Base-by-base conservation (phyloP, 2,888 invertebrate species). In the Plebejus anna region DNA sequence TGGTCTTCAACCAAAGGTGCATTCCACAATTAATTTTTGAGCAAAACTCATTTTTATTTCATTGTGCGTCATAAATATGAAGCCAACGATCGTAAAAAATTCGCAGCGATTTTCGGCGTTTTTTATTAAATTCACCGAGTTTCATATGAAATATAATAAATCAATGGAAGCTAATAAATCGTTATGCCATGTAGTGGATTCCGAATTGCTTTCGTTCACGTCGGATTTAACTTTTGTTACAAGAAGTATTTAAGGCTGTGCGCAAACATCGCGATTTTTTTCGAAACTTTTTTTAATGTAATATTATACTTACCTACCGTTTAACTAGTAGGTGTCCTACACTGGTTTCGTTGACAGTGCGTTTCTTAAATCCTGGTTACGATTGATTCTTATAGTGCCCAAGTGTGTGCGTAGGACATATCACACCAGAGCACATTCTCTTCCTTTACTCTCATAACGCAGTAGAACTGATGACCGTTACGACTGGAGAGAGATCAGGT, bases 91-190 rank as follows among this genome's bases (percentile, higher is more conserved):
- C 59, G 57, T 76, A 71, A 76, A 76, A 76, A 57, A 16, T 71
- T 42, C 71, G 71, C 57, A 38, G 28, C 71, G 71, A 76, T 76
- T 76, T 76, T 72, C 59, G 66, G 57, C 76, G 71, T 57, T 76
- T 76, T 76, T 76, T 72, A 76, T 76, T 76, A 76, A 76, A 76
- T 76, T 71, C 71, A 70, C 57, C 70, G 70, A 59, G 76, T 71
- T 70, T 76, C 76, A 76, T 76, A 76, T 76, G 71, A 76, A 76
- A 76, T 76, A 76, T 76, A 72, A 76, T 76, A 76, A 76, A 76
- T 76, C 76, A 76, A 76, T 71, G 71, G 57, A 72, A 71, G 76
- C 42, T 76, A 76, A 76, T 76, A 76, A 76, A 76, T 76, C 71
- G 76, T 59, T 42, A 76, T 76, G 70, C 70, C 76, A 76, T 70